A percentile compares a stretch with the other conserved stretches of the same genome.
Evolutionary conservation across 2,797 vertebrate genomes (phyloP).

Genomic region (Cuniculus paca): DNA sequence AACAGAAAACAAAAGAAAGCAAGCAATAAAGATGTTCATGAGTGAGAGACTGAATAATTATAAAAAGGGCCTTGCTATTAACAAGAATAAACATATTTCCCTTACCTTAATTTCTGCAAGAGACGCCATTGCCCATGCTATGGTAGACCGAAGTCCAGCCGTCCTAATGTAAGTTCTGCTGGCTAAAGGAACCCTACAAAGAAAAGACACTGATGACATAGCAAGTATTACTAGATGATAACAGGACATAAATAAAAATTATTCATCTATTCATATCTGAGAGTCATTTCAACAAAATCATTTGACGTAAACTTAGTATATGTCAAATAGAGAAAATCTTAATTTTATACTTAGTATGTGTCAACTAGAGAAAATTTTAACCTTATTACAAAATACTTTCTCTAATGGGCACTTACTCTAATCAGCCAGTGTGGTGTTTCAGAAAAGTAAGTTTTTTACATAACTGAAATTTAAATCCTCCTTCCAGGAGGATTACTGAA

Average conservation of each 20-base stretch:
- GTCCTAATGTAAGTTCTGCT: conserved; percentile 93
- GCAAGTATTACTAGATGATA: background rate
- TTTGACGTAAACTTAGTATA: background rate
- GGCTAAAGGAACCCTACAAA: conserved; percentile 92
- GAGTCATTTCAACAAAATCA: background rate
- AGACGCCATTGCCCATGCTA: conserved; percentile 95
- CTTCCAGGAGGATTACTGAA: background rate
- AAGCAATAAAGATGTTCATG: background rate
- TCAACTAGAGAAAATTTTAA: conserved; percentile 21
- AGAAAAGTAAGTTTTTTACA: conserved; percentile 33
- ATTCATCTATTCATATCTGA: background rate
- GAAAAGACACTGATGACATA: background rate
- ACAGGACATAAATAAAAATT: background rate
- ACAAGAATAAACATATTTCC: background rate
- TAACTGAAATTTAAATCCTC: conserved; percentile 47
- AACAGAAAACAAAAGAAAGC: background rate
- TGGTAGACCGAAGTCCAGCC: conserved; percentile 93
- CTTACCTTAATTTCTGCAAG: conserved; percentile 94
- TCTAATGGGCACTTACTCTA: background rate
- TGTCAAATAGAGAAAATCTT: conserved; percentile 1
- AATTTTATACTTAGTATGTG: background rate
- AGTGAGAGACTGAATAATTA: background rate
- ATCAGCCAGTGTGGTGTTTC: background rate
- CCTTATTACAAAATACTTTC: conserved; percentile 30
- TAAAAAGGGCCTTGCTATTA: background rate